Percentiles rank a stretch among this genome's conserved stretches.
These are phyloP conservation scores for Heteromyza rotundicornis DNA, from an alignment of 2,888 invertebrate genomes.

Conservation along the genomic window DNA sequence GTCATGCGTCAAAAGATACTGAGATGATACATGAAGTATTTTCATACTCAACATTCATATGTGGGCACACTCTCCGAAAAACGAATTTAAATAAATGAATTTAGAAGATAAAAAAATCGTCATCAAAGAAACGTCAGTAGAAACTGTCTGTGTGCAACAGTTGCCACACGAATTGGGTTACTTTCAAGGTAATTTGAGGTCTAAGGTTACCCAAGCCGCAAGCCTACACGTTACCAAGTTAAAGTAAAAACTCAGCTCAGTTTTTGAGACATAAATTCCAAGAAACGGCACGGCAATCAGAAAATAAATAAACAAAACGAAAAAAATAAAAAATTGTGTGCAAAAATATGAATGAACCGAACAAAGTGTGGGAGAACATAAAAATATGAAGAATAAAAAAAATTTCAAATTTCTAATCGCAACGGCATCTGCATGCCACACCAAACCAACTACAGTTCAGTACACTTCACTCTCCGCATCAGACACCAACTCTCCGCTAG, in stretches of 20 bases:
- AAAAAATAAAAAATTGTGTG: neutral
- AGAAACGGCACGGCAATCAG: neutral
- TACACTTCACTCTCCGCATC: neutral
- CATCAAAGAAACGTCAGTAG: neutral
- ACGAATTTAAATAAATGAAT: neutral
- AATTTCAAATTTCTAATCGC: neutral
- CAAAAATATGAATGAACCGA: neutral
- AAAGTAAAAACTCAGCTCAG: neutral
- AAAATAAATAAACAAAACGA: no score
- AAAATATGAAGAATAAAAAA: neutral
- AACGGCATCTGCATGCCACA: slow-evolving; percentile 2
- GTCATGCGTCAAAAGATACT: neutral
- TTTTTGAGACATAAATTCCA: neutral
- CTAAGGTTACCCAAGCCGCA: slow-evolving; percentile 42
- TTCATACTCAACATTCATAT: neutral
- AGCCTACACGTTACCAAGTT: neutral
- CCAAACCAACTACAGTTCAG: neutral
- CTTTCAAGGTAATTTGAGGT: slow-evolving; percentile 48
- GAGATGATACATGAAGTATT: neutral
- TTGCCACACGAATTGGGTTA: slow-evolving; percentile 45
- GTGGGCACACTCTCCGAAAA: no score
- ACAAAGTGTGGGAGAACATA: neutral
- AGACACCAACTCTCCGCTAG: neutral
- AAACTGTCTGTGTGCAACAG: neutral
- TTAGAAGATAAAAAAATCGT: neutral